Evolutionary conservation across 2,888 invertebrate genomes (phyloP).

Genomic region (Idaea dimidiata): DNA sequence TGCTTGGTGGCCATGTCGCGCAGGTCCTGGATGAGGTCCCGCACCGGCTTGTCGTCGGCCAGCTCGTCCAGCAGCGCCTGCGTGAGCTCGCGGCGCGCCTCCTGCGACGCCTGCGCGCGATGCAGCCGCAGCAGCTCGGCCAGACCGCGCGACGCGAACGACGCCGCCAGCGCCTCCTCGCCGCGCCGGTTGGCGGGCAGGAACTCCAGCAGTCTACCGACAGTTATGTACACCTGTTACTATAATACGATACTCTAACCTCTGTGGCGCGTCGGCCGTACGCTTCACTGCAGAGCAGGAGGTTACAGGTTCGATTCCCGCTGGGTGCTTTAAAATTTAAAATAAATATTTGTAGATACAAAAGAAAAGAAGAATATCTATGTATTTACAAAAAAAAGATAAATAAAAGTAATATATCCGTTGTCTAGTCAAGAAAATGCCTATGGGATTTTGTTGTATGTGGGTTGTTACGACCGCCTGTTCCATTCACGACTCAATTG

Average conservation of each 20-base stretch:
- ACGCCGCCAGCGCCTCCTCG: conserved; percentile 90
- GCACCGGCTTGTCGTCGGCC: conserved; percentile 91
- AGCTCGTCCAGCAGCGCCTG: conserved; percentile 91
- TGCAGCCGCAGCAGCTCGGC: conserved; percentile 90
- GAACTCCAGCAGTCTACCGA: conserved; percentile 91
- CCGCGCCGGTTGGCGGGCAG: conserved; percentile 96
- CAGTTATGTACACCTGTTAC: background rate
- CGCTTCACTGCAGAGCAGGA: too few relatives aligned
- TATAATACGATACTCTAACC: too few relatives aligned
- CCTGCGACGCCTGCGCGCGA: conserved; percentile 91
- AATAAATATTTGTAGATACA: too few relatives aligned
- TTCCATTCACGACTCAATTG: background rate
- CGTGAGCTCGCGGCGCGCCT: conserved; percentile 71
- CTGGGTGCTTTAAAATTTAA: too few relatives aligned
- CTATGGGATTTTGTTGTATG: too few relatives aligned
- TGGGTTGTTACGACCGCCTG: too few relatives aligned
- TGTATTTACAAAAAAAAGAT: too few relatives aligned
- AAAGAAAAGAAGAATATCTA: too few relatives aligned
- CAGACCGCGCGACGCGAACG: conserved; percentile 90
- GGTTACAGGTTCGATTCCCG: too few relatives aligned
- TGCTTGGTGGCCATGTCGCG: conserved; percentile 92
- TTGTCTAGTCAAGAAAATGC: too few relatives aligned
- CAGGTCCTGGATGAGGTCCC: conserved; percentile 92
- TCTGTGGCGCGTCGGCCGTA: too few relatives aligned
- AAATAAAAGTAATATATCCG: too few relatives aligned